These are phyloP conservation scores for Allolobophora icterica DNA, from an alignment of 2,888 invertebrate species.

Conservation along the genomic window DNA sequence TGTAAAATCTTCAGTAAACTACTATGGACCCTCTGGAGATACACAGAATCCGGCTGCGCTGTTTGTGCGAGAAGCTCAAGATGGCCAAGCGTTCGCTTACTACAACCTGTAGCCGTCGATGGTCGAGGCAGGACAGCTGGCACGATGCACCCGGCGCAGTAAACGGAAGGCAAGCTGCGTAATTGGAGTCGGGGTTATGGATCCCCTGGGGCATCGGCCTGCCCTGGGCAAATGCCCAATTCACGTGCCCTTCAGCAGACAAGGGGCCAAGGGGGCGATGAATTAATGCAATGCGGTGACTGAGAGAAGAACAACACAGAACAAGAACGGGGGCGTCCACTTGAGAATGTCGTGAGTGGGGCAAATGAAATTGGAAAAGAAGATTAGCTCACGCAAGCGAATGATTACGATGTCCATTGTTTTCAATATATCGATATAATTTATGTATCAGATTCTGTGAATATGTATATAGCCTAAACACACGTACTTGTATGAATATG, in stretches of 20 bases:
- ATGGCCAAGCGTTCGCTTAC: neutral
- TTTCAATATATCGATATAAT: neutral
- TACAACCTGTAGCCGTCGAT: neutral
- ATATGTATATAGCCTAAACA: too few species aligned
- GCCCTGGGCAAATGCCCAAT: neutral
- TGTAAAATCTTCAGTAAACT: neutral
- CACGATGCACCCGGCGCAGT: neutral
- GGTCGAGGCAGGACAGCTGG: neutral
- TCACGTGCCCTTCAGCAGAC: constrained; percentile 2
- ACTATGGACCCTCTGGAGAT: neutral
- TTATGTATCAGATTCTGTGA: too few species aligned
- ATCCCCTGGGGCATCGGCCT: neutral
- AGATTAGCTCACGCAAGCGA: neutral
- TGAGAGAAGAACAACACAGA: neutral
- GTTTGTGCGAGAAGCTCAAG: neutral
- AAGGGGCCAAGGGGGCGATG: neutral
- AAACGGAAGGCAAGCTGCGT: neutral
- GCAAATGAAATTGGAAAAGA: neutral
- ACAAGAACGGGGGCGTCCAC: neutral
- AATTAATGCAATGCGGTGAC: neutral
- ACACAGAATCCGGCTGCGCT: neutral
- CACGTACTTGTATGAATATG: too few species aligned
- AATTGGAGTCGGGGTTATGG: constrained; percentile 11
- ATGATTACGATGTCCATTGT: neutral
- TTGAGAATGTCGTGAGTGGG: neutral